Conservation (phyloP, 1,140 invertebrate species). For the Magallana ariakensis region DNA sequence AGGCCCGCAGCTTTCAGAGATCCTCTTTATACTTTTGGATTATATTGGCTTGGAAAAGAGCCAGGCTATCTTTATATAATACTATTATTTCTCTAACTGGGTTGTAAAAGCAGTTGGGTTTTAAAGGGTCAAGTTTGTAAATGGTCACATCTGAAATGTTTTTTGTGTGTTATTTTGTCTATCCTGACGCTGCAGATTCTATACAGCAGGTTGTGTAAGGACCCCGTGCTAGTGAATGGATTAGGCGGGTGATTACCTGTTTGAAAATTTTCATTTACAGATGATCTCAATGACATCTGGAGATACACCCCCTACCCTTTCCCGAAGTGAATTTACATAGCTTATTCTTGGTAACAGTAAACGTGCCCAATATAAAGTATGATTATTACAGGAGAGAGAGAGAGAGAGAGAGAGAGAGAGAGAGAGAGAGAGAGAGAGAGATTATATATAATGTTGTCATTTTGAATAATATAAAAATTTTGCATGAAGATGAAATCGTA, state of each 20-base stretch:
- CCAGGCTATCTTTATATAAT: neutral
- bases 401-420: no score
- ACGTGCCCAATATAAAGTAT: no score
- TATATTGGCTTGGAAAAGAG: neutral
- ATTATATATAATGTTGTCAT: no score
- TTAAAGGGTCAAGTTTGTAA: neutral
- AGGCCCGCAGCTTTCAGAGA: neutral
- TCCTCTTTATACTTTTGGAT: neutral
- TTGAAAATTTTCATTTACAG: neutral
- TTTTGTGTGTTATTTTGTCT: neutral
- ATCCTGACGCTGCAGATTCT: neutral
- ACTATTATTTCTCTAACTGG: constrained; percentile 25
- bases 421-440: no score
- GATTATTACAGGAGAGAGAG: no score
- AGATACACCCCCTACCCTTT: neutral
- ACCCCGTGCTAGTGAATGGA: no score
- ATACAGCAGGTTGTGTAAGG: neutral
- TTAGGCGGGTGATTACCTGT: no score
- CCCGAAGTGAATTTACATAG: no score
- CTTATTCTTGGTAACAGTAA: no score
- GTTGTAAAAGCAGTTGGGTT: constrained; percentile 25
- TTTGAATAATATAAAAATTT: no score
- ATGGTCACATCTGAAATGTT: neutral
- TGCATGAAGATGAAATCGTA: no score
- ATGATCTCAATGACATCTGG: neutral